phyloP scores from a whole-genome alignment of 2,888 invertebrate species.

The Heliconius erato region DNA sequence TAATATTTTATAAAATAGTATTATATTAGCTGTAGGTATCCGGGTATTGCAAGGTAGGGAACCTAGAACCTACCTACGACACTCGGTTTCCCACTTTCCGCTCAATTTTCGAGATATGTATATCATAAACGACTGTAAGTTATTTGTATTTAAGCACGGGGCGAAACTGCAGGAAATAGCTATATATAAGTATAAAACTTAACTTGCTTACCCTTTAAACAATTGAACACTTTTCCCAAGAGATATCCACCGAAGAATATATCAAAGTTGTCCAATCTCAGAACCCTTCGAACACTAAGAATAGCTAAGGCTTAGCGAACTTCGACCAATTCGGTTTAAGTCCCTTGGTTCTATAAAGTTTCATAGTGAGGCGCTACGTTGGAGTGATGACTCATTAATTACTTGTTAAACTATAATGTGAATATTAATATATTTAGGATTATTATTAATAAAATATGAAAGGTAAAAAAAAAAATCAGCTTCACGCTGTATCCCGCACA shows the following conservation, averaged over 20 bases:
- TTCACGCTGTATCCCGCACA: too few species aligned
- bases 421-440: background rate
- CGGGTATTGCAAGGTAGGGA: too few species aligned
- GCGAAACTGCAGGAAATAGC: too few species aligned
- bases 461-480: too few species aligned
- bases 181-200: background rate
- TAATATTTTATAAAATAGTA: background rate
- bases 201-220: constrained; percentile 7
- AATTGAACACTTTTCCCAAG: constrained; percentile 15
- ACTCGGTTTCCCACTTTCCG: too few species aligned
- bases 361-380: background rate
- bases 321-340: constrained; percentile 15
- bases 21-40: too few species aligned
- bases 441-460: too few species aligned
- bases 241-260: constrained; percentile 6
- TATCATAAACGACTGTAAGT: too few species aligned
- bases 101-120: too few species aligned
- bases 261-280: constrained; percentile 29
- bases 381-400: constrained; percentile 26
- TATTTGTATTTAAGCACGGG: too few species aligned
- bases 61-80: too few species aligned
- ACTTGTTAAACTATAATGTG: background rate
- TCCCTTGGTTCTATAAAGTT: constrained; percentile 13
- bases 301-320: constrained; percentile 25
- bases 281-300: constrained; percentile 21